Base-by-base conservation (phyloP, 2,113 vertebrate species). In the Collichthys lucidus region DNA sequence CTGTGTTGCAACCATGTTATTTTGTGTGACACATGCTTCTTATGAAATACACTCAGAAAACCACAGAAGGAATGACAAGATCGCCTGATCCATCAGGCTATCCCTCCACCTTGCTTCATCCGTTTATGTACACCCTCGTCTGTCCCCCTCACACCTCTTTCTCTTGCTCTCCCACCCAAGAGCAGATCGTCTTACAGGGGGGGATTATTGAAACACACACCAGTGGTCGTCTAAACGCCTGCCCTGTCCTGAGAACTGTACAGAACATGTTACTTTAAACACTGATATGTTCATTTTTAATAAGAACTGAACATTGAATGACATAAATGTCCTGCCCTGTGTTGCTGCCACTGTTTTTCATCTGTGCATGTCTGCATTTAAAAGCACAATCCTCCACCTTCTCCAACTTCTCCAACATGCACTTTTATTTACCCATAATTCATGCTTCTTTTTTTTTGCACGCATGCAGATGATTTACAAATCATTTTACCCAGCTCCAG, bases 401-500 rank as follows among this genome's bases (percentile, higher is more conserved):
- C 44, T 60, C 31, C n/a, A n/a, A 46, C 29, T 17, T 42, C n/a
- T 55, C 35, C 16, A n/a, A 1, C 2, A 11, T 66, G 6, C 56
- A 1, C 9, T 52, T 4, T 64, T 11, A 72, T 62, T 57, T 46
- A 57, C 22, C 6, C 2, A 4, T 22, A 35, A n/a, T 42, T 55
- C 64, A 74, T 71, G 44, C n/a, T 56, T 26, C n/a, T 26, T 42
- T 78, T 26, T 42, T 35, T 16, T 49, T 11, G 4, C 55, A 77
- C 24, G 47, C 80, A 74, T 82, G 64, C 79, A 87, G 2, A 63
- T 22, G 3, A 74, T 50, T 62, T 42, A 77, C 5, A 86, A 64
- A 83, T 31, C 11, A 82, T 73, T 64, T 95, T 93, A 95, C 94
- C 94, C 95, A 95, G 86, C 90, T 94, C 95, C 94, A 95, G 74